Evolutionary conservation across 1,140 invertebrate species (phyloP).

Genomic region (Dreissena rostriformis): DNA sequence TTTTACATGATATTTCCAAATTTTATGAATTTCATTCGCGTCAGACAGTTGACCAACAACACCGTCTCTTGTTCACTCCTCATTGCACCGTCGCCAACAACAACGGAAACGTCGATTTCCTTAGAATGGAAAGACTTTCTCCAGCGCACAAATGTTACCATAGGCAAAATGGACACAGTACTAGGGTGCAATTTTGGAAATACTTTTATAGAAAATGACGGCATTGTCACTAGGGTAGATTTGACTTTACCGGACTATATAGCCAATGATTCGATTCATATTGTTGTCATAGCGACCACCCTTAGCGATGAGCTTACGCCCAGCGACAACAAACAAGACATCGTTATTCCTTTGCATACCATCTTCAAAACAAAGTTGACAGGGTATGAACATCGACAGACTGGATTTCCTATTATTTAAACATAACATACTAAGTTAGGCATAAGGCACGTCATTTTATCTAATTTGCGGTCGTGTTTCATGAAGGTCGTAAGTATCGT

Average conservation of each 20-base stretch:
- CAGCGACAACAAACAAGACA: conserved; percentile 1
- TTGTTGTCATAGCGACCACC: neutral
- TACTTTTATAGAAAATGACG: conserved; percentile 16
- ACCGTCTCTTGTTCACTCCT: no score
- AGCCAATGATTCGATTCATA: neutral
- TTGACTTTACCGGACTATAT: conserved; percentile 1
- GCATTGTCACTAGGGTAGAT: conserved; percentile 2
- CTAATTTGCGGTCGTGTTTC: no score
- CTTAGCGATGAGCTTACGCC: conserved; percentile 15
- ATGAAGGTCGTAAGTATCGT: no score
- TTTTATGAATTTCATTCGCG: conserved; percentile 30
- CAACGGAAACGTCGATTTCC: neutral
- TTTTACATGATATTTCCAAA: conserved; percentile 39
- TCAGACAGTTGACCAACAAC: neutral
- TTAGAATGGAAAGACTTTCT: conserved; percentile 25
- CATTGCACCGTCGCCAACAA: no score
- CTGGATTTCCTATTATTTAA: no score
- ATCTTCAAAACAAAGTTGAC: conserved; percentile 10
- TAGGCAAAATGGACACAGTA: conserved; percentile 3
- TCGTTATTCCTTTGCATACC: conserved; percentile 8
- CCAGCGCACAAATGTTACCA: conserved; percentile 24
- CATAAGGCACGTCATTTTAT: no score
- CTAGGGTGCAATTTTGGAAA: conserved; percentile 41
- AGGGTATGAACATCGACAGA: neutral
- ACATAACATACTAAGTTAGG: no score